A percentile compares a stretch with the other conserved stretches of the same genome.
These are phyloP conservation scores for Sisyra nigra DNA, from an alignment of 2,888 invertebrate species.

Conservation along the genomic window DNA sequence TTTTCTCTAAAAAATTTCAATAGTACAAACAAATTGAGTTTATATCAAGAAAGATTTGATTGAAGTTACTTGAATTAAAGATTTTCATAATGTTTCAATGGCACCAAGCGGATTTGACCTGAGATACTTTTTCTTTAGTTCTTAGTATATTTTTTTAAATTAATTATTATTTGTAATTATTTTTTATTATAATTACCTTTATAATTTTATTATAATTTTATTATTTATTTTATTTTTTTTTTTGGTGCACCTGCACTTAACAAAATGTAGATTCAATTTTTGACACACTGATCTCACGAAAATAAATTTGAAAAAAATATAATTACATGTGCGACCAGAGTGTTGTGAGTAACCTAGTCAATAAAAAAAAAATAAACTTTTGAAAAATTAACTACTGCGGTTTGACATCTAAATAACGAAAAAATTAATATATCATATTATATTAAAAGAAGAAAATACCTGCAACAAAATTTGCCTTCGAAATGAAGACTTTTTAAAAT, in stretches of 20 bases:
- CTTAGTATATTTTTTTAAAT: too few species aligned
- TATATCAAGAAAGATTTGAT: too few species aligned
- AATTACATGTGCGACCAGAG: conserved; percentile 13
- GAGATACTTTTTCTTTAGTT: too few species aligned
- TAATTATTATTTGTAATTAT: too few species aligned
- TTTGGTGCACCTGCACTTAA: conserved; percentile 4
- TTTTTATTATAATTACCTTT: too few species aligned
- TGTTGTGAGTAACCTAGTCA: conserved; percentile 33
- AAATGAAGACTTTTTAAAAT: conserved; percentile 3
- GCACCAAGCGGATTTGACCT: too few species aligned
- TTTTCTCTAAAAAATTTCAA: too few species aligned
- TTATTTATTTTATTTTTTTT: conserved; percentile 4
- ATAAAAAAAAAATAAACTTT: conserved; percentile 16
- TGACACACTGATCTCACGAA: conserved; percentile 11
- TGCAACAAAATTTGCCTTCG: conserved; percentile 6
- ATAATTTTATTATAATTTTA: neutral
- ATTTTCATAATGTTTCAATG: too few species aligned
- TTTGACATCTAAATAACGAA: conserved; percentile 4
- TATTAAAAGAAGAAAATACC: neutral
- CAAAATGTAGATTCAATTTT: conserved; percentile 10
- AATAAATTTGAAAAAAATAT: conserved; percentile 10
- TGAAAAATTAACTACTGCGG: conserved; percentile 3
- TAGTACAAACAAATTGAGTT: too few species aligned
- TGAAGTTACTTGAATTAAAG: too few species aligned
- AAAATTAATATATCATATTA: conserved; percentile 3